phyloP scores from a whole-genome alignment of 2,888 invertebrate genomes.

The Emesis furor region DNA sequence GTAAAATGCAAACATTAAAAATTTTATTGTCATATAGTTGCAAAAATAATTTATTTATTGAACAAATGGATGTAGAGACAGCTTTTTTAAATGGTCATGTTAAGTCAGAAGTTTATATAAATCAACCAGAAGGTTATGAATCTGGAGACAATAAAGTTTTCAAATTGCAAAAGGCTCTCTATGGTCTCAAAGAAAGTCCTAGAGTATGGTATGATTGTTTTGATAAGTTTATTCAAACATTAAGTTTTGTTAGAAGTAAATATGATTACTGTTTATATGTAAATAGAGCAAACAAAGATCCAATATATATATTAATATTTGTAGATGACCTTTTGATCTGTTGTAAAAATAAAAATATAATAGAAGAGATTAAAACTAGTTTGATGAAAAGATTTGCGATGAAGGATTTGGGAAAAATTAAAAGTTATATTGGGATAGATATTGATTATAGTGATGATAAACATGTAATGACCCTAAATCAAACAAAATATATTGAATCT shows the following conservation, averaged over 20 bases:
- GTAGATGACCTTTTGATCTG: too few relatives aligned
- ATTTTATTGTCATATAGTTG: slow-evolving; percentile 63
- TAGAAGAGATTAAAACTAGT: too few relatives aligned
- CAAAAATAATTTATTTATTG: slow-evolving; percentile 51
- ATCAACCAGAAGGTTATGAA: slow-evolving; percentile 77
- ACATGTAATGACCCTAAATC: slow-evolving; percentile 16
- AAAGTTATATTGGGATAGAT: slow-evolving; percentile 79
- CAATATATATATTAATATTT: slow-evolving; percentile 68
- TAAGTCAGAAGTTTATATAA: slow-evolving; percentile 73
- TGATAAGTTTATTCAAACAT: slow-evolving; percentile 56
- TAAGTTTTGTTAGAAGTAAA: too few relatives aligned
- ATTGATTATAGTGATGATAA: slow-evolving; percentile 75
- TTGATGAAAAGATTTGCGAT: too few relatives aligned
- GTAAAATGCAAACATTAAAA: slow-evolving; percentile 78
- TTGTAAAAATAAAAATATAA: too few relatives aligned
- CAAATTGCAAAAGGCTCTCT: slow-evolving; percentile 76
- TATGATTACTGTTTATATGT: too few relatives aligned
- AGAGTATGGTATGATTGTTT: slow-evolving; percentile 73
- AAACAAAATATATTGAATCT: slow-evolving; percentile 2
- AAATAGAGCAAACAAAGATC: too few relatives aligned
- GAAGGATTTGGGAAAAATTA: slow-evolving; percentile 55
- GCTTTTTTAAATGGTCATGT: slow-evolving; percentile 27
- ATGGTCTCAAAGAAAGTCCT: slow-evolving; percentile 73
- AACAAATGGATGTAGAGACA: slow-evolving; percentile 43
- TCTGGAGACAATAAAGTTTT: slow-evolving; percentile 74